Evolutionary conservation across 2,797 vertebrate species (phyloP), one percentile per base, ranked within the genome.

Genomic region (Sarcophilus harrisii): DNA sequence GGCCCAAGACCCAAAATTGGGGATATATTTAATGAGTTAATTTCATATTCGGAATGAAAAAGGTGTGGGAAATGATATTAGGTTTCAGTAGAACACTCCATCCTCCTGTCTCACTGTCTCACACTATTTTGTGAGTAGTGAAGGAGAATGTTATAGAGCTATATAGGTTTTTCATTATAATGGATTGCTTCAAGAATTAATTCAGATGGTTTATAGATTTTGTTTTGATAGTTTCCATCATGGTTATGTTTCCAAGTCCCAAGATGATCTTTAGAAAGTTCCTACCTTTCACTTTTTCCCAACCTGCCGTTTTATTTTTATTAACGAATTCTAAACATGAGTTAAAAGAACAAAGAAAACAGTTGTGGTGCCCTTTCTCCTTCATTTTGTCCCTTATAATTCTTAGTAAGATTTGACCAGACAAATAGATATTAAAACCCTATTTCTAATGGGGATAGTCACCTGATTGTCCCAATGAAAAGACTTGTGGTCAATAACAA

Each of bases 201-300:
- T n/a, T 95, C 66, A 38, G 45, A 87, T 90, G 52, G 54, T 62
- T 0, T 0, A 57, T 18, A 92, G 90, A 14, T 89, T 95, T 95
- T 87, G 5, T 91, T 38, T 90, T 57, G 18, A 57, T 9, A 60
- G 89, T 45, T 90, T 2, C 60, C 90, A 93, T 58, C 38, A 27
- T 52, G 55, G 1, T 93, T 93, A 29, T 55, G 92, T 54, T n/a
- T 91, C 81, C 3, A 24, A 49, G 54, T 45, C 94, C 95, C 89
- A 62, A 93, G 49, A 91, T 94, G 6, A 91, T 94, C 58, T 57
- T 32, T 49, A 62, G 92, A 97, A 96, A 97, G 66, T 24, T 59
- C 96, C 90, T 90, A 27, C 91, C 12, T 45, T 91, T 58, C 49
- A 92, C 62, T 96, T 73, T 96, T 96, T 92, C 95, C 32, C n/a